A percentile compares a stretch with the other conserved stretches of the same genome.
Evolutionary conservation across 2,113 vertebrate genomes (phyloP).

Genomic region (Hystrix brachyura): DNA sequence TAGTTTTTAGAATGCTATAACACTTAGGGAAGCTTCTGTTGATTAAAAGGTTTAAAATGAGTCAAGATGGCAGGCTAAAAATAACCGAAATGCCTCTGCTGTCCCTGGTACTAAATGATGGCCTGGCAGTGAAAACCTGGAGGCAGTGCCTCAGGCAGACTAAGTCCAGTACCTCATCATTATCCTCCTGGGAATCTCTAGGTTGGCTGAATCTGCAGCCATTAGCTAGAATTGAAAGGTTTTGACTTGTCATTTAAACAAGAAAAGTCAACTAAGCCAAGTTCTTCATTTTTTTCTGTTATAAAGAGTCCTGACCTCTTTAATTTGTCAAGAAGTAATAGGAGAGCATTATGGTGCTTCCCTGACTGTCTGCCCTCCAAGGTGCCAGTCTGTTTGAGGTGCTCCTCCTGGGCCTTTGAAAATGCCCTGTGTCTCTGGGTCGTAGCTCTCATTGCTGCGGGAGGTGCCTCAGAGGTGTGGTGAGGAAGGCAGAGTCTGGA

Average conservation of each 20-base stretch:
- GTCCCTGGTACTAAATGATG: conserved; percentile 82
- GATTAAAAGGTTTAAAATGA: conserved; percentile 79
- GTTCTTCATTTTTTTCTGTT: conserved; percentile 59
- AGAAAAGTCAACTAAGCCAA: conserved; percentile 68
- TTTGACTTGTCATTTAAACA: conserved; percentile 79
- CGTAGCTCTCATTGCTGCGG: not conserved
- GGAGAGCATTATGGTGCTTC: not conserved
- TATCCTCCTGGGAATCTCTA: conserved; percentile 81
- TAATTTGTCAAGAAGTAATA: conserved; percentile 48
- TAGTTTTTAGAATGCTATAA: conserved; percentile 72
- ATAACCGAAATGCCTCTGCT: conserved; percentile 68
- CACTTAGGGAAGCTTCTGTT: conserved; percentile 76
- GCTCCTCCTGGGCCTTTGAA: not conserved
- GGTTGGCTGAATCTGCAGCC: conserved; percentile 78
- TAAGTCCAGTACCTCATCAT: conserved; percentile 82
- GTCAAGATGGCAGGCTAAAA: conserved; percentile 79
- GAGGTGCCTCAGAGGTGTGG: too few relatives aligned
- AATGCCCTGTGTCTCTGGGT: not conserved
- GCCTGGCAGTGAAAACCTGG: conserved; percentile 79
- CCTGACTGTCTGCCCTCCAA: not conserved
- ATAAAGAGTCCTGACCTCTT: conserved; percentile 59
- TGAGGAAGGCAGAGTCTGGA: not conserved
- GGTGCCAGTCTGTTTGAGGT: not conserved
- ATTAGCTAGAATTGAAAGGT: conserved; percentile 78
- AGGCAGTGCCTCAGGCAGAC: conserved; percentile 84